Evolutionary conservation across 2,888 invertebrate genomes (phyloP).

Genomic region (Agrochola macilenta): DNA sequence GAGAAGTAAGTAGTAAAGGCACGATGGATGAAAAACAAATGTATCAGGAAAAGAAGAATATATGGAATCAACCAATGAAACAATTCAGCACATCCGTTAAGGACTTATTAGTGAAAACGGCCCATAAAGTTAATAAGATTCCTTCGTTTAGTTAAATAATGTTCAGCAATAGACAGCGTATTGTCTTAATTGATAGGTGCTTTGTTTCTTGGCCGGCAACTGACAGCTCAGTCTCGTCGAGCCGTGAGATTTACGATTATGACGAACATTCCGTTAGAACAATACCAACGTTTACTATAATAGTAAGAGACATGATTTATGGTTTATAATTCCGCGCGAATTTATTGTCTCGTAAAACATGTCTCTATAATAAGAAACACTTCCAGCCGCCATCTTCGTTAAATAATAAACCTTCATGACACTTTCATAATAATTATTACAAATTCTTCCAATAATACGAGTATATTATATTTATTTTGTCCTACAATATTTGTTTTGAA

Average conservation of each 20-base stretch:
- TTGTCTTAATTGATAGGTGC: conserved; percentile 5
- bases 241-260: conserved; percentile 12
- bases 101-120: not conserved
- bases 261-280: not conserved
- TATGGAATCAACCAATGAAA: not conserved
- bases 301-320: not conserved
- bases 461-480: not conserved
- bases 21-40: not conserved
- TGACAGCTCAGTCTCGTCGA: not conserved
- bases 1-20: not conserved
- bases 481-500: not conserved
- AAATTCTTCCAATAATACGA: not conserved
- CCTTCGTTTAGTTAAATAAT: not conserved
- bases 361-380: not conserved
- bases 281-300: not conserved
- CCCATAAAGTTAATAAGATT: not conserved
- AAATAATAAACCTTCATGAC: not conserved
- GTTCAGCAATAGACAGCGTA: not conserved
- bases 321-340: not conserved
- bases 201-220: not conserved
- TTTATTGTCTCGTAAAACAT: conserved; percentile 8
- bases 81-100: not conserved
- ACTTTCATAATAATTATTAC: not conserved
- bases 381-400: not conserved
- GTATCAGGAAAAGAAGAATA: not conserved